Evolutionary conservation across 1,140 invertebrate genomes (phyloP).

Genomic region (Drepana arcuata): DNA sequence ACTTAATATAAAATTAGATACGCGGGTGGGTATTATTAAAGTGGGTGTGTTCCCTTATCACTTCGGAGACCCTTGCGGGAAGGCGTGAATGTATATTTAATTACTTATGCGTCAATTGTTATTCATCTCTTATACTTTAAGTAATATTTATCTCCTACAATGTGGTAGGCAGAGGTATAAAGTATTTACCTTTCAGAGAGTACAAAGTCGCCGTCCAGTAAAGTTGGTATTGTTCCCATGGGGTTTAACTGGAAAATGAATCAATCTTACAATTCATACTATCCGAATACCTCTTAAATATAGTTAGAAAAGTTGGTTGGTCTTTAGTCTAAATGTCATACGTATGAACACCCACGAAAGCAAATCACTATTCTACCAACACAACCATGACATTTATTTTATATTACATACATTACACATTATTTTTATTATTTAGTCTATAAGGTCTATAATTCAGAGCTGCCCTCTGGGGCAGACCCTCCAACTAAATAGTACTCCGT

Average conservation of each 20-base stretch:
- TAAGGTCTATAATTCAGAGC: too few species aligned
- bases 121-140: too few species aligned
- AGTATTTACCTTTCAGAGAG: slow-evolving; percentile 27
- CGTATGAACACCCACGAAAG: background rate
- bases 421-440: too few species aligned
- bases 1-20: background rate
- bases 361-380: background rate
- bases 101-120: too few species aligned
- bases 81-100: too few species aligned
- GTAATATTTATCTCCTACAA: too few species aligned
- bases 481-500: too few species aligned
- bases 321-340: background rate
- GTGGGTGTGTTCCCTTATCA: background rate
- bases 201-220: slow-evolving; percentile 28
- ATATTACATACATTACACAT: too few species aligned
- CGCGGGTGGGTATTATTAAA: background rate
- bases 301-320: background rate
- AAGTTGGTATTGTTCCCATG: slow-evolving; percentile 27
- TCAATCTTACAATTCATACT: background rate
- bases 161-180: background rate
- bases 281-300: background rate
- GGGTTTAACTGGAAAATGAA: slow-evolving; percentile 29
- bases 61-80: background rate
- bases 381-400: too few species aligned
- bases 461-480: too few species aligned